phyloP scores from a whole-genome alignment of 2,888 invertebrate species.

The Tyria jacobaeae region DNA sequence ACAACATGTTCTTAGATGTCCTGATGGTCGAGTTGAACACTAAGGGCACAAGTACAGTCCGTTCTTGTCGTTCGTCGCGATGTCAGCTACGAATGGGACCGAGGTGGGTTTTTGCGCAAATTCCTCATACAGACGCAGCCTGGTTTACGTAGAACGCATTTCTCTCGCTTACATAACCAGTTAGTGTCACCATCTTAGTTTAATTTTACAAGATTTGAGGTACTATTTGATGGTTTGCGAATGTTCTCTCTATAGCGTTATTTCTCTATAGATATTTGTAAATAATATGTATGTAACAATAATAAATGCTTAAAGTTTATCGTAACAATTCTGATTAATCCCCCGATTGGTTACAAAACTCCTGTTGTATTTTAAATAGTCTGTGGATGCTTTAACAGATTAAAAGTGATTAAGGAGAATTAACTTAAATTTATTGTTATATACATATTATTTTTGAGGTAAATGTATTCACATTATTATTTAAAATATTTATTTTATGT shows the following conservation, averaged over 20 bases:
- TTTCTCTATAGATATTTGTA: background rate
- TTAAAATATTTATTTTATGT: no score
- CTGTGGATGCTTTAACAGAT: no score
- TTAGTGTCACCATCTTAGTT: background rate
- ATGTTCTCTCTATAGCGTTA: background rate
- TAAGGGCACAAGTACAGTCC: background rate
- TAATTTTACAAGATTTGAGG: background rate
- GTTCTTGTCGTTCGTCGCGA: slow-evolving; percentile 2
- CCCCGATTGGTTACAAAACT: no score
- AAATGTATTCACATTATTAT: no score
- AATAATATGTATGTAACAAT: no score
- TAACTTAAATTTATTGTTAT: no score
- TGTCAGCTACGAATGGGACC: background rate
- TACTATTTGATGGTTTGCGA: background rate
- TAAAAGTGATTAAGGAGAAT: no score
- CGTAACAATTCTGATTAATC: no score
- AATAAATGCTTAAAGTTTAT: no score
- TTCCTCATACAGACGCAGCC: slow-evolving; percentile 22
- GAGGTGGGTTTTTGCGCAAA: slow-evolving; percentile 28
- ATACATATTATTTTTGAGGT: no score
- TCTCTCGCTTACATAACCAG: slow-evolving; percentile 9
- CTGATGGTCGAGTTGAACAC: slow-evolving; percentile 33
- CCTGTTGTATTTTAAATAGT: no score
- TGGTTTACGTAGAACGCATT: slow-evolving; percentile 36
- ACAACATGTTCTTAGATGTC: background rate